Evolutionary conservation across 2,888 invertebrate species (phyloP).

Genomic region (Myathropa florea): DNA sequence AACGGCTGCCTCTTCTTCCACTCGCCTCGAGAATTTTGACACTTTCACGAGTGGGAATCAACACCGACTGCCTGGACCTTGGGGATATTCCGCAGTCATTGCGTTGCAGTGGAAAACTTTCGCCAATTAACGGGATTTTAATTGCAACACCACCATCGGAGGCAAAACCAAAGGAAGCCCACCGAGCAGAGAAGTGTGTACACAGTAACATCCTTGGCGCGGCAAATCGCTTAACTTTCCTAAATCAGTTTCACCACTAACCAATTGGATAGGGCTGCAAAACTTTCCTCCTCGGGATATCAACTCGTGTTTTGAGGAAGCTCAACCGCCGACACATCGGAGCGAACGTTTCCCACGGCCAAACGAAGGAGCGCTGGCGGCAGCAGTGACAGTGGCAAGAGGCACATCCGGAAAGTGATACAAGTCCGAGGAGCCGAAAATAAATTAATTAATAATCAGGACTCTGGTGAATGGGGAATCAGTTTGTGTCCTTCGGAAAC

Average conservation of each 20-base stretch:
- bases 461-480: conserved; percentile 11
- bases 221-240: conserved; percentile 40
- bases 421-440: background rate
- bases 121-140: background rate
- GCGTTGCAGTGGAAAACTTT: background rate
- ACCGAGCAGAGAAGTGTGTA: too few relatives aligned
- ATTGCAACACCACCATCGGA: background rate
- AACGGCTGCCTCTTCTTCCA: too few relatives aligned
- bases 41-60: background rate
- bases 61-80: background rate
- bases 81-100: background rate
- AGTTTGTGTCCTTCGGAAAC: conserved; percentile 10
- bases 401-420: background rate
- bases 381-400: too few relatives aligned
- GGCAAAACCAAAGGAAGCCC: background rate
- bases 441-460: conserved; percentile 40
- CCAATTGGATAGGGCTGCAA: background rate
- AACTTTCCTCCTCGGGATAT: background rate
- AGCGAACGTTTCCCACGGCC: background rate
- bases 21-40: background rate
- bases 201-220: conserved; percentile 7
- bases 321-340: background rate
- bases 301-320: background rate
- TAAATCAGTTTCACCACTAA: conserved; percentile 28
- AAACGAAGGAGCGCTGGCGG: too few relatives aligned